Conservation (phyloP, 2,888 invertebrate genomes). For the Tachina lurida region DNA sequence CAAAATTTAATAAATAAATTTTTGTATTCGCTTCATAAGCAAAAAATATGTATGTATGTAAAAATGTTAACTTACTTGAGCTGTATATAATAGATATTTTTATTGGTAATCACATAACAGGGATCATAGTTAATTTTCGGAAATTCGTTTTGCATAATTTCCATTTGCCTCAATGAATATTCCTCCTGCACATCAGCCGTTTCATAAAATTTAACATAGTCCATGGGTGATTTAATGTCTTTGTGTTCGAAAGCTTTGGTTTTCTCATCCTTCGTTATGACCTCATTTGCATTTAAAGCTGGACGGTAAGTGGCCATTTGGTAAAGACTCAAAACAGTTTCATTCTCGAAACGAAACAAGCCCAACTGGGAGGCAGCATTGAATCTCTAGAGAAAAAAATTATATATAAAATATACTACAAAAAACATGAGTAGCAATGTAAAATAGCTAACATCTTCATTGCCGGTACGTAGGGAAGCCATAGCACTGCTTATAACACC, state of each 20-base stretch:
- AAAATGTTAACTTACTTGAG: conserved; percentile 76
- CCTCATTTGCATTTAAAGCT: conserved; percentile 71
- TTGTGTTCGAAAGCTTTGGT: conserved; percentile 79
- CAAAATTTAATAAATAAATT: no score
- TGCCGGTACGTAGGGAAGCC: conserved; percentile 81
- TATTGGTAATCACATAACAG: conserved; percentile 82
- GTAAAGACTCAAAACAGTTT: conserved; percentile 81
- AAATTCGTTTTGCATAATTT: conserved; percentile 81
- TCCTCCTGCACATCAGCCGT: conserved; percentile 76
- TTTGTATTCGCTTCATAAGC: neutral
- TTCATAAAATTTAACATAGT: conserved; percentile 81
- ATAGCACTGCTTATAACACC: conserved; percentile 82
- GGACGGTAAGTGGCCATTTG: conserved; percentile 80
- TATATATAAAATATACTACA: neutral
- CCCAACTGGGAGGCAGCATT: conserved; percentile 79
- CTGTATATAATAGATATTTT: conserved; percentile 82
- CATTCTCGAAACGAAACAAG: conserved; percentile 81
- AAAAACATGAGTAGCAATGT: neutral
- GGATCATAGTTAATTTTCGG: conserved; percentile 83
- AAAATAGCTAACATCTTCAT: conserved; percentile 79
- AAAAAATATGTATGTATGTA: no score
- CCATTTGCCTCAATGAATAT: conserved; percentile 80
- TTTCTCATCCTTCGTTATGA: conserved; percentile 77
- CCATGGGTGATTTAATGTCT: conserved; percentile 80
- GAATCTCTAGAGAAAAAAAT: conserved; percentile 76